These are phyloP conservation scores for Hypomesus transpacificus DNA, from an alignment of 2,113 vertebrate genomes.

Conservation along the genomic window DNA sequence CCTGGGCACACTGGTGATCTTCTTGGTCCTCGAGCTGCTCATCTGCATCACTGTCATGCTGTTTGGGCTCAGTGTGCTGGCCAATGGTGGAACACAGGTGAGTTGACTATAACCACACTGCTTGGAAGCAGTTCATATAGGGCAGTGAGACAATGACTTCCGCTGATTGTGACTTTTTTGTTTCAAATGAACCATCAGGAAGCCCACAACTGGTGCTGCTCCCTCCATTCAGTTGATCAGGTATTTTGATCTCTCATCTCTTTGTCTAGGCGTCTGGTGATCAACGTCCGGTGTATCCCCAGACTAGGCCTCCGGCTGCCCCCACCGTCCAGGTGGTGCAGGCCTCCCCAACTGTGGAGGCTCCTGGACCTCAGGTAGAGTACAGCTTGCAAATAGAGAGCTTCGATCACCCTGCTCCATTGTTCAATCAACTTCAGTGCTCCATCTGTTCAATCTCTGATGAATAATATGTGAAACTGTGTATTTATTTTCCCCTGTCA, in stretches of 20 bases:
- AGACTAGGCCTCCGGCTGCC: constrained; percentile 51
- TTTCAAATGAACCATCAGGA: no score
- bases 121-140: not conserved
- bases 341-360: constrained; percentile 16
- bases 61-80: constrained; percentile 71
- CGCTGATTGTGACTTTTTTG: no score
- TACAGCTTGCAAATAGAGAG: not conserved
- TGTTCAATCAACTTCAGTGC: not conserved
- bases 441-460: not conserved
- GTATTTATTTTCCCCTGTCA: not conserved
- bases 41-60: constrained; percentile 75
- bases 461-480: no score
- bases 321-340: constrained; percentile 30
- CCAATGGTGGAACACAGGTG: constrained; percentile 65
- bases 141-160: no score
- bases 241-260: not conserved
- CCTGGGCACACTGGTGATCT: constrained; percentile 71
- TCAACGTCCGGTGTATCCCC: constrained; percentile 55
- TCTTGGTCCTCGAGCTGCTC: constrained; percentile 73
- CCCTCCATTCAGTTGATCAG: no score
- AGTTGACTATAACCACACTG: not conserved
- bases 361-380: constrained; percentile 57
- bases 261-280: constrained; percentile 33
- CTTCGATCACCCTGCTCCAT: not conserved
- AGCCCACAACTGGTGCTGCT: no score